Base-by-base conservation (phyloP, 2,888 invertebrate species). In the Agapetus fuscipes region DNA sequence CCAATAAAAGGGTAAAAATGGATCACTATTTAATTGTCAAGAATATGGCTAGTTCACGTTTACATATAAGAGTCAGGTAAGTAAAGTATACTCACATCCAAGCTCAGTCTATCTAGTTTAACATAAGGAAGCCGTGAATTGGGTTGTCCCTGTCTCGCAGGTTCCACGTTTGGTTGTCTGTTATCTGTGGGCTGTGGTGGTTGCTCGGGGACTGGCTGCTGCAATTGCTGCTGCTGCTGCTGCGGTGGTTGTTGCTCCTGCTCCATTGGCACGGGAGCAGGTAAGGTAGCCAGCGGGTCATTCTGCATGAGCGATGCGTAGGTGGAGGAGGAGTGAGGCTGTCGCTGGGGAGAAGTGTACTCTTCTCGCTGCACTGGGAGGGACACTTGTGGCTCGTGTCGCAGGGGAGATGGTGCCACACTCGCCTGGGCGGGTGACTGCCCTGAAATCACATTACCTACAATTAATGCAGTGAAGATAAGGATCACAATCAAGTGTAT, bases 371-470 rank as follows among this genome's bases (percentile, higher is more conserved):
- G 41, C 12, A 39, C 27, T 17, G 69, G 63, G 48, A 64, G 64
- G 53, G 71, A 69, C 58, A 67, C 69, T 56, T 66, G 67, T 3
- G 68, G 68, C 55, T 70, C 69, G 45, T 62, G 64, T 25, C 69
- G 64, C 37, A 71, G 54, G 9, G 72, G 71, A 28, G 71, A 68
- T 14, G 76, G 76, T 25, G 76, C 75, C 39, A 74, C 72, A 50
- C 74, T 74, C 13, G 76, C 76, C 60, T 76, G 76, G 14, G 75
- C 76, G 41, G 77, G 75, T 28, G 78, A 75, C 47, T 74, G 72
- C 9, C 73, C 72, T 49, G 64, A 39, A 34, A 49, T 62, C 52
- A 66, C 66, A 55, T 66, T 67, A 41, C 66, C 66, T 47, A 37
- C n/a, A 12, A n/a, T n/a, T n/a, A n/a, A n/a, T 32, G 24, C 12